Percentiles rank a stretch among this genome's conserved stretches.
Conservation (phyloP, 2,113 vertebrate species). For the Daphoenositta chrysoptera region DNA sequence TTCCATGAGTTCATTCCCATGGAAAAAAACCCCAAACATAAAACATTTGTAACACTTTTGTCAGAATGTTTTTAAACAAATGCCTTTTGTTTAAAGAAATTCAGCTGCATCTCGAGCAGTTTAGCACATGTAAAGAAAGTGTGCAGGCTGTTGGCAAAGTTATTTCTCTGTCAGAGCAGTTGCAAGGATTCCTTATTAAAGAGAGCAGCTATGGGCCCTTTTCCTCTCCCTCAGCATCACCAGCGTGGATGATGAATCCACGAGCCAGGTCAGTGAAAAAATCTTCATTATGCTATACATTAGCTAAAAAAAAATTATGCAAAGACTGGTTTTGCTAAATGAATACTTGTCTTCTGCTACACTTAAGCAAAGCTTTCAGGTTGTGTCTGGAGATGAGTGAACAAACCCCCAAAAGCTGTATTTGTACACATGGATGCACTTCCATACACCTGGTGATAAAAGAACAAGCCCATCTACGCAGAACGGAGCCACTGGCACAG, state of each 20-base stretch:
- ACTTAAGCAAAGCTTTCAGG: not conserved
- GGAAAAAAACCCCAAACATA: not conserved
- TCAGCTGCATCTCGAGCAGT: constrained; percentile 21
- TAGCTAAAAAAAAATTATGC: not conserved
- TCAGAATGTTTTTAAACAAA: constrained; percentile 40
- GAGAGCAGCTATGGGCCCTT: not conserved
- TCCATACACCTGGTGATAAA: not conserved
- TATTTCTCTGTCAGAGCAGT: not conserved
- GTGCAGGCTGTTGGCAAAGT: not conserved
- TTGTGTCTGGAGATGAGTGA: not conserved
- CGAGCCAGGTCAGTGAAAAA: not conserved
- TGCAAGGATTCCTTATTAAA: not conserved
- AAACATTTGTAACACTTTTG: not conserved
- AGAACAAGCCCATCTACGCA: not conserved
- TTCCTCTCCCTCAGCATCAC: not conserved
- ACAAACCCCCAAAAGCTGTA: not conserved
- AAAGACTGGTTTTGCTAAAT: not conserved
- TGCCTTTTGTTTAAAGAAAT: constrained; percentile 41
- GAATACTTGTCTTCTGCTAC: not conserved
- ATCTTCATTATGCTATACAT: accelerated
- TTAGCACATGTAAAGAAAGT: not conserved
- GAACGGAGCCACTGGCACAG: not conserved
- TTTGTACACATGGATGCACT: not conserved
- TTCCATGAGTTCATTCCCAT: not conserved
- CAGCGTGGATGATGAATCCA: not conserved